These are phyloP conservation scores for Pristionchus entomophagus DNA, from an alignment of 2,888 invertebrate species.

Conservation along the genomic window DNA sequence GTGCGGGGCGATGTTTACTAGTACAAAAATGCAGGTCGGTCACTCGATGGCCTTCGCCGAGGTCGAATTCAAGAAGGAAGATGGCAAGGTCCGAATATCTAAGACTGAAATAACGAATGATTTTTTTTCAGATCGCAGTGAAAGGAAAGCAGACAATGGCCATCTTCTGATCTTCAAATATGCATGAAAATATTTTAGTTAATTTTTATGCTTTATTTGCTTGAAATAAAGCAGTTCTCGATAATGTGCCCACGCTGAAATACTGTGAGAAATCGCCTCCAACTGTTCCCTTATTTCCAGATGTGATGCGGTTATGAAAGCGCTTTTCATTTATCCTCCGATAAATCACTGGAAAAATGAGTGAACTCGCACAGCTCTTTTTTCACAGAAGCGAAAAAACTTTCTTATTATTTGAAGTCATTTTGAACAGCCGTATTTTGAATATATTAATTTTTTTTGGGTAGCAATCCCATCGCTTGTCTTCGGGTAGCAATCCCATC, in stretches of 20 bases:
- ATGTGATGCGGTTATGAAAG: background rate
- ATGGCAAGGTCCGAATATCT: constrained; percentile 58
- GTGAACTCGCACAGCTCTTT: no score
- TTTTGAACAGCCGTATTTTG: no score
- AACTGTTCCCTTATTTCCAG: background rate
- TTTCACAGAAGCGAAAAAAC: no score
- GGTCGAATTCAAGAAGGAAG: constrained; percentile 66
- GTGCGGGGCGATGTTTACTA: background rate
- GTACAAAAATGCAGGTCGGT: constrained; percentile 53
- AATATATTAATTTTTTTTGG: no score
- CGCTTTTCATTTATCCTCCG: no score
- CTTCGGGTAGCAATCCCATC: no score
- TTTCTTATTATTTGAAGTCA: no score
- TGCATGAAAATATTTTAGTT: no score
- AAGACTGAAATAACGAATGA: background rate
- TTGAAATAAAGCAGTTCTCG: background rate
- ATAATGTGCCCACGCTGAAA: background rate
- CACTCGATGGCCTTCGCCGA: constrained; percentile 71
- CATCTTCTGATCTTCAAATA: background rate
- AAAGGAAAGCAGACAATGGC: constrained; percentile 50
- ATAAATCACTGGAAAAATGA: no score
- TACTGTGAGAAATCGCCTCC: background rate
- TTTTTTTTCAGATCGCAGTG: constrained; percentile 29
- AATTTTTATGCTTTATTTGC: background rate
- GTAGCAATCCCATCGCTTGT: no score